These are phyloP conservation scores for Hypsibius dujardini DNA, from an alignment of 1,140 invertebrate species.

Conservation along the genomic window DNA sequence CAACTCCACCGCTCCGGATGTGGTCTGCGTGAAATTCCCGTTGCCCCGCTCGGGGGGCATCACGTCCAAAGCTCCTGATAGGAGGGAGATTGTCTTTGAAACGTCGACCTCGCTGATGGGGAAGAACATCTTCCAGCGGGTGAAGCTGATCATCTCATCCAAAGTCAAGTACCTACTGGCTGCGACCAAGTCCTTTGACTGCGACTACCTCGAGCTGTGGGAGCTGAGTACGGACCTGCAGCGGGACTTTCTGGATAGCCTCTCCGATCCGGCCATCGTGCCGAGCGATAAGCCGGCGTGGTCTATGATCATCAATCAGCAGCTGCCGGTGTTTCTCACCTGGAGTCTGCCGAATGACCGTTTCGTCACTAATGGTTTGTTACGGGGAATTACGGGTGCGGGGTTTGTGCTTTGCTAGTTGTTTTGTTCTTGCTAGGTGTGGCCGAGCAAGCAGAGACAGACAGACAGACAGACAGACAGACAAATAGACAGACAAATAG, in stretches of 20 bases:
- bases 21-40: neutral
- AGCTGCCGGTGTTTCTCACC: too few relatives aligned
- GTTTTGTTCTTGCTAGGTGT: too few relatives aligned
- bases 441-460: too few relatives aligned
- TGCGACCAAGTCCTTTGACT: neutral
- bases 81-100: neutral
- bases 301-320: neutral
- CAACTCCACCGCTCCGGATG: neutral
- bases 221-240: neutral
- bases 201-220: neutral
- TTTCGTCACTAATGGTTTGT: too few relatives aligned
- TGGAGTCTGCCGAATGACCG: too few relatives aligned
- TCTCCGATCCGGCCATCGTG: neutral
- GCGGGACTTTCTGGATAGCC: slow-evolving; percentile 1
- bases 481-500: too few relatives aligned
- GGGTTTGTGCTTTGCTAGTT: too few relatives aligned
- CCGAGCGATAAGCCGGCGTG: neutral
- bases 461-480: too few relatives aligned
- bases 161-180: neutral
- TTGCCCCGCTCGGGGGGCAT: neutral
- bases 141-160: neutral
- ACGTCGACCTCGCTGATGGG: neutral
- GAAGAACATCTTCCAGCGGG: neutral
- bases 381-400: too few relatives aligned
- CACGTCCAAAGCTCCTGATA: neutral